These are phyloP conservation scores for Bombus haemorrhoidalis DNA, from an alignment of 1,140 invertebrate species.

Conservation along the genomic window DNA sequence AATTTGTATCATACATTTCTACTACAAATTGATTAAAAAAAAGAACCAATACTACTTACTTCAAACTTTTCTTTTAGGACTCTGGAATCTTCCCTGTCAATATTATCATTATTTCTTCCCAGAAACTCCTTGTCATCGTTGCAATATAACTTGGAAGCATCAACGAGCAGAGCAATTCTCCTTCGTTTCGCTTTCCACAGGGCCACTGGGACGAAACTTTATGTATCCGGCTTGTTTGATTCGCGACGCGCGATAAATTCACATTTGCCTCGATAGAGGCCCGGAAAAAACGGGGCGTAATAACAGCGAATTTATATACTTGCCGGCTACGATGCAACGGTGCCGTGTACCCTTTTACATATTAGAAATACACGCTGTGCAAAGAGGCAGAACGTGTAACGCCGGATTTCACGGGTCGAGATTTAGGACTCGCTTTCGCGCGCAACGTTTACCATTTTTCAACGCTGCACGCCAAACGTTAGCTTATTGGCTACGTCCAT, in stretches of 20 bases:
- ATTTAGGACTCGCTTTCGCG: constrained; percentile 29
- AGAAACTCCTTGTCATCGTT: neutral
- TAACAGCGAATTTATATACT: constrained; percentile 43
- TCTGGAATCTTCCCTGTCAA: neutral
- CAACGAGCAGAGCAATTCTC: neutral
- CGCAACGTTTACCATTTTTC: constrained; percentile 38
- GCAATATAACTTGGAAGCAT: neutral
- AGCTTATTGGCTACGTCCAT: constrained; percentile 37
- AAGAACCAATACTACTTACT: no score
- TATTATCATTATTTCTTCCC: no score
- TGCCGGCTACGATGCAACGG: neutral
- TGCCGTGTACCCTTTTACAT: neutral
- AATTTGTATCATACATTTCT: no score
- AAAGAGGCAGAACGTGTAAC: neutral
- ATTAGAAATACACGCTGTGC: constrained; percentile 20
- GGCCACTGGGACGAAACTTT: constrained; percentile 5
- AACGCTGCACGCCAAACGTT: neutral
- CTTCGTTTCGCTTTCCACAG: neutral
- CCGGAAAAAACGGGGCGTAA: neutral
- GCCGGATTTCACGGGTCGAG: constrained; percentile 29
- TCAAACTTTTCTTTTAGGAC: neutral
- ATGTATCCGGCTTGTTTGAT: constrained; percentile 30
- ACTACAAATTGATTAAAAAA: no score
- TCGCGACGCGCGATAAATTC: constrained; percentile 45
- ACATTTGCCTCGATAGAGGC: constrained; percentile 13